A percentile compares a stretch with the other conserved stretches of the same genome.
Evolutionary conservation across 2,797 vertebrate genomes (phyloP).

Genomic region (Acipenser ruthenus): DNA sequence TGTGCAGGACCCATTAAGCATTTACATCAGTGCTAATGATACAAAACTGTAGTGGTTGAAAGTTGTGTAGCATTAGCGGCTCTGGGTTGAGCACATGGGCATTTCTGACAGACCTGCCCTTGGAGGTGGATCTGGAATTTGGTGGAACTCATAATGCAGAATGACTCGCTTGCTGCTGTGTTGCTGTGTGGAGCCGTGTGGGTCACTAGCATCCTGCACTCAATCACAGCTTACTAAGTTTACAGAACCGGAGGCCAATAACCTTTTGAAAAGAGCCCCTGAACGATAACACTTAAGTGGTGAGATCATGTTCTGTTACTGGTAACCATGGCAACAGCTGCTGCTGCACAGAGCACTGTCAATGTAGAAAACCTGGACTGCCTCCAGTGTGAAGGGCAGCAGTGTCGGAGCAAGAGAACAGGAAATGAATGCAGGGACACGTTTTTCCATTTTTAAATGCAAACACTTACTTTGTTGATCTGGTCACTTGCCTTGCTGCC

Average conservation of each 20-base stretch:
- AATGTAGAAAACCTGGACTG: slow-evolving; percentile 21
- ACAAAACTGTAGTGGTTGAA: too few relatives aligned
- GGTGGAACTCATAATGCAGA: slow-evolving; percentile 21
- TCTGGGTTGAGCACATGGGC: too few relatives aligned
- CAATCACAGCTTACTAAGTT: slow-evolving; percentile 31
- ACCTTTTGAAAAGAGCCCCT: slow-evolving; percentile 43
- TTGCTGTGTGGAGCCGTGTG: slow-evolving; percentile 42
- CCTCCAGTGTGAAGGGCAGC: slow-evolving; percentile 3
- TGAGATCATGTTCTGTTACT: slow-evolving; percentile 26
- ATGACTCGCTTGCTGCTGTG: slow-evolving; percentile 54
- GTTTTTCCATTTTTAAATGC: slow-evolving; percentile 6
- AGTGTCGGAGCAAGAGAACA: not conserved
- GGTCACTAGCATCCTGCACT: slow-evolving; percentile 32
- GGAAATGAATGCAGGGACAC: not conserved
- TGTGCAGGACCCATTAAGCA: too few relatives aligned
- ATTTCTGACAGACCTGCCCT: too few relatives aligned
- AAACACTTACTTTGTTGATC: slow-evolving; percentile 24
- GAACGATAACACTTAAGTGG: slow-evolving; percentile 30
- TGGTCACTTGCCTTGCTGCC: slow-evolving; percentile 5
- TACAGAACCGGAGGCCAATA: slow-evolving; percentile 22
- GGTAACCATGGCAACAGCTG: slow-evolving; percentile 35
- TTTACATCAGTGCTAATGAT: too few relatives aligned
- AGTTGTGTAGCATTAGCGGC: too few relatives aligned
- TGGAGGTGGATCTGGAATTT: too few relatives aligned
- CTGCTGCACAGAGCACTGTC: slow-evolving; percentile 20